Conservation (phyloP, 2,113 vertebrate genomes). For the Meriones unguiculatus region DNA sequence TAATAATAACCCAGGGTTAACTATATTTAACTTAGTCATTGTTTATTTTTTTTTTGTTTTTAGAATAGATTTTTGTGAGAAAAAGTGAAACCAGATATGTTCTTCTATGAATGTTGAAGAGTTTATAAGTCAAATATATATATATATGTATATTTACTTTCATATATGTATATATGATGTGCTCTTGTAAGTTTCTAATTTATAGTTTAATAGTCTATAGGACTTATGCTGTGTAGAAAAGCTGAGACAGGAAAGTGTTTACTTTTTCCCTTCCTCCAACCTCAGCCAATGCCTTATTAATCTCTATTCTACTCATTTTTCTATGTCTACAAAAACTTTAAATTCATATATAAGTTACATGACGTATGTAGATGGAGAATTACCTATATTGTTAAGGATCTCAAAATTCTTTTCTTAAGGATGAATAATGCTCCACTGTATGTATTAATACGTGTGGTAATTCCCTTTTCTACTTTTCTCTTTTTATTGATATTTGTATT, state of each 20-base stretch:
- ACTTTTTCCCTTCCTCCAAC: no score
- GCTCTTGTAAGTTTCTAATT: background rate
- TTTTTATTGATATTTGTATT: no score
- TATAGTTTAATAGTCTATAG: fast-evolving
- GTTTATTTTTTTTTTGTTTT: background rate
- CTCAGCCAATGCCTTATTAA: background rate
- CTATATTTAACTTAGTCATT: background rate
- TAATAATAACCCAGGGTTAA: background rate
- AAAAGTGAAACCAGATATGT: background rate
- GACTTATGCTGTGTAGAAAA: background rate
- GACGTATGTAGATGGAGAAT: background rate
- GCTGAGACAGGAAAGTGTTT: fast-evolving
- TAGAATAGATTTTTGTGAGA: background rate
- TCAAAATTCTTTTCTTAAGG: background rate
- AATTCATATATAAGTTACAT: background rate
- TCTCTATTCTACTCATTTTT: background rate
- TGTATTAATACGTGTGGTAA: no score
- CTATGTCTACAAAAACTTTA: background rate
- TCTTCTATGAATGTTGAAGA: slow-evolving; percentile 44
- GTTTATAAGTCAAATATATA: background rate
- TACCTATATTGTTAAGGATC: background rate
- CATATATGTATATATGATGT: background rate
- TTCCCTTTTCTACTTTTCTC: background rate
- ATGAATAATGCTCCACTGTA: background rate
- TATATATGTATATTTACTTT: background rate